Evolutionary conservation across 2,888 invertebrate species (phyloP), one percentile per base, ranked within the genome.

Genomic region (Thymelicus acteon): DNA sequence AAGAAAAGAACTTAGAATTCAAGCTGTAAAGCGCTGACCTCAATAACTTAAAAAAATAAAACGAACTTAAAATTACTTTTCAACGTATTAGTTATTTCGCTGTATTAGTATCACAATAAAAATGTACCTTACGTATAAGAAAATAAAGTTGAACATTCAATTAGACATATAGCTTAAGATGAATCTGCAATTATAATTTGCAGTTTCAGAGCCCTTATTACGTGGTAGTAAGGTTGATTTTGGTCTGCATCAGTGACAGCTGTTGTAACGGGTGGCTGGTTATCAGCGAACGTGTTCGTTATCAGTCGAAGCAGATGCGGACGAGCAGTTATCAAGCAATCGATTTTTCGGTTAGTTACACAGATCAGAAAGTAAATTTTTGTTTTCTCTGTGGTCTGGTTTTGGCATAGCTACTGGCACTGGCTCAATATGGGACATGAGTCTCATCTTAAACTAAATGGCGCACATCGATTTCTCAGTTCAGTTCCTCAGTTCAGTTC

Each of bases 11-110:
- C 86, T 85, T 85, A 76, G 77, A 79, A 81, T 75, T 82, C 85
- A 90, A 91, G 90, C 90, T 91, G 90, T 86, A 81, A 90, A 90
- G 82, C 87, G 87, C 87, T 91, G 90, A 89, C 90, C 91, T 82
- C 86, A 87, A 89, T 89, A 83, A 72, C 75, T 72, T 70, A 70
- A 75, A 24, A 24, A 24, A 3, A 60, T 58, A 58, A 66, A 75
- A 52, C 68, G 67, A 68, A 77, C 39, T 64, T 72, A 69, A 31
- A 44, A 15, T 7, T 39, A 60, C 58, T 8, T n/a, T 58, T 66
- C 13, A 44, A 40, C 13, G 19, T 19, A 19, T 19, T 19, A 19
- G 19, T 19, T 19, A 19, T 19, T 19, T 19, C 19, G 19, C 19
- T 31, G 31, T 31, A 31, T 31, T 12, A 0, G 44, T 44, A 44